Evolutionary conservation across 2,113 vertebrate species (phyloP).

Genomic region (Tachysurus vachellii): DNA sequence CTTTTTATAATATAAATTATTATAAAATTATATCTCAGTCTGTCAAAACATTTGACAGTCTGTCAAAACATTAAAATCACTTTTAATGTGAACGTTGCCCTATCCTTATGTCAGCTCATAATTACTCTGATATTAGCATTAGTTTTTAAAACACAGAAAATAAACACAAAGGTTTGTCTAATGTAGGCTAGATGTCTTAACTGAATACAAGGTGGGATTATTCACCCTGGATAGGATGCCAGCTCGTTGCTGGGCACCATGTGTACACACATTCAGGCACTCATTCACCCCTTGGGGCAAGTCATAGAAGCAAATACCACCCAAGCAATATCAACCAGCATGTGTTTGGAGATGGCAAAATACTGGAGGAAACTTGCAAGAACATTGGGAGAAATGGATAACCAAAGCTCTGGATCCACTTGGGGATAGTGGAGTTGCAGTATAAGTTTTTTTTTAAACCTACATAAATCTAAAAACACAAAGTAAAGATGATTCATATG

Average conservation of each 20-base stretch:
- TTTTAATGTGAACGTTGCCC: background rate
- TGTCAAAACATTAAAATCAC: background rate
- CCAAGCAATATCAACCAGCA: background rate
- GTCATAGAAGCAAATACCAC: background rate
- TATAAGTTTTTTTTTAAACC: background rate
- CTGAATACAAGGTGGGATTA: background rate
- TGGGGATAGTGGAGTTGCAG: background rate
- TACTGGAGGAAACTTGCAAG: background rate
- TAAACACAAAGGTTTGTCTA: background rate
- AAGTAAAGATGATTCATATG: background rate
- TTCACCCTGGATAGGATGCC: background rate
- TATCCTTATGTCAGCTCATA: background rate
- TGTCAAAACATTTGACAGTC: background rate
- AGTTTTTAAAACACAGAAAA: background rate
- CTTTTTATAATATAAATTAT: too few relatives aligned
- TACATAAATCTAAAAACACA: background rate
- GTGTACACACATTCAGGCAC: too few relatives aligned
- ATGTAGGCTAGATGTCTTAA: background rate
- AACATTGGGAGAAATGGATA: background rate
- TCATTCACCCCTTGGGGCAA: background rate
- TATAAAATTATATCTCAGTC: background rate
- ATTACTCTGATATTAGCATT: background rate
- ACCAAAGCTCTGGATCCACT: background rate
- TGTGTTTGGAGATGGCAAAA: background rate
- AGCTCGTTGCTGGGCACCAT: background rate